Evolutionary conservation across 2,113 vertebrate species (phyloP).

Genomic region (Lycaon pictus): DNA sequence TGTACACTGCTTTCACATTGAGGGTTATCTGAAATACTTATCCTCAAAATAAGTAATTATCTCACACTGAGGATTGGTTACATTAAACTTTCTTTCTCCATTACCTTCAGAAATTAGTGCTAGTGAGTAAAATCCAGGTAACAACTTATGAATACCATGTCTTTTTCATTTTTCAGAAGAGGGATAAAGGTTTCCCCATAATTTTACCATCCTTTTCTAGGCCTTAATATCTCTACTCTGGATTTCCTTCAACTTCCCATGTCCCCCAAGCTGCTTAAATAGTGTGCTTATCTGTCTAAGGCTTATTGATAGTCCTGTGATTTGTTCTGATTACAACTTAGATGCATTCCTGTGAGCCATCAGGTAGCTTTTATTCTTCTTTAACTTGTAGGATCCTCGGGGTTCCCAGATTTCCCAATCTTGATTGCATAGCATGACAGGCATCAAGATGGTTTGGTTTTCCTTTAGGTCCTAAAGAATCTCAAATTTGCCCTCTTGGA

Average conservation of each 20-base stretch:
- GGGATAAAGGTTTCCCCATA: neutral
- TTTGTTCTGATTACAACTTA: neutral
- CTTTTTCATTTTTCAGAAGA: conserved; percentile 26
- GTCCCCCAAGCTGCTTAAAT: neutral
- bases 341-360: neutral
- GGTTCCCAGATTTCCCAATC: neutral
- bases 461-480: neutral
- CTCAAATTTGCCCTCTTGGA: neutral
- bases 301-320: neutral
- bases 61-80: neutral
- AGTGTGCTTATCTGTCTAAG: neutral
- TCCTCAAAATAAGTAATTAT: conserved; percentile 34
- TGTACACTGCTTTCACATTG: neutral
- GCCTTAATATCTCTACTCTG: neutral
- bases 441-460: neutral
- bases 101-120: conserved; percentile 51
- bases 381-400: neutral
- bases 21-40: neutral
- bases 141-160: neutral
- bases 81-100: neutral
- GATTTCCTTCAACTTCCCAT: conserved; percentile 14
- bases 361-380: neutral
- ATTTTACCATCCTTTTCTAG: conserved; percentile 28
- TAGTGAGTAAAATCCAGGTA: neutral
- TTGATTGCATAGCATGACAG: neutral